Evolutionary conservation across 92 coral and sea anemone species (phyloP).

Genomic region (Desmophyllum pertusum): DNA sequence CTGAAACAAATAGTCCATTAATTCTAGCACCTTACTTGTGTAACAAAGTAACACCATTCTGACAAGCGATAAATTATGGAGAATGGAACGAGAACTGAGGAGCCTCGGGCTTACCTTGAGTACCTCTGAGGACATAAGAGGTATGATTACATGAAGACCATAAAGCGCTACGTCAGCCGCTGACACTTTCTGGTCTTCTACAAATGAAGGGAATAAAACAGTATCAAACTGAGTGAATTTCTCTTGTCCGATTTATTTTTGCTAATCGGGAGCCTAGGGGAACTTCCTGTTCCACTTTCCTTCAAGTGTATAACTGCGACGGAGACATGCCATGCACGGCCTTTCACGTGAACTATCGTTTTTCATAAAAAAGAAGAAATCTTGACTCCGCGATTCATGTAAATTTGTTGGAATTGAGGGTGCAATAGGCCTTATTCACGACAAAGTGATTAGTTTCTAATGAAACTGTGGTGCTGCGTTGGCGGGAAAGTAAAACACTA

Average conservation of each 20-base stretch:
- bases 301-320: neutral
- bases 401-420: neutral
- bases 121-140: slow-evolving; percentile 89
- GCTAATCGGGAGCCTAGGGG: too few species aligned
- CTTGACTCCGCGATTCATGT: neutral
- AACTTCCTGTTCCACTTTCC: neutral
- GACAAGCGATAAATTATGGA: neutral
- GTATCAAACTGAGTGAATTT: neutral
- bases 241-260: too few species aligned
- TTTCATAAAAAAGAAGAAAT: too few species aligned
- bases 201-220: neutral
- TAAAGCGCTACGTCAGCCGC: slow-evolving; percentile 91
- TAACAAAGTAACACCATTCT: neutral
- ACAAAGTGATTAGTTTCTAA: too few species aligned
- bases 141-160: slow-evolving; percentile 92
- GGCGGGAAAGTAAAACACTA: too few species aligned
- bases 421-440: neutral
- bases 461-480: too few species aligned
- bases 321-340: neutral
- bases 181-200: slow-evolving; percentile 44
- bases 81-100: neutral
- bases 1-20: slow-evolving; percentile 32
- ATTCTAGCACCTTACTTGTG: neutral
- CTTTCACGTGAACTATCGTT: neutral
- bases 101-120: slow-evolving; percentile 72